Base-by-base conservation (phyloP, 1,140 invertebrate genomes). In the Drosophila nigrodunni region DNA sequence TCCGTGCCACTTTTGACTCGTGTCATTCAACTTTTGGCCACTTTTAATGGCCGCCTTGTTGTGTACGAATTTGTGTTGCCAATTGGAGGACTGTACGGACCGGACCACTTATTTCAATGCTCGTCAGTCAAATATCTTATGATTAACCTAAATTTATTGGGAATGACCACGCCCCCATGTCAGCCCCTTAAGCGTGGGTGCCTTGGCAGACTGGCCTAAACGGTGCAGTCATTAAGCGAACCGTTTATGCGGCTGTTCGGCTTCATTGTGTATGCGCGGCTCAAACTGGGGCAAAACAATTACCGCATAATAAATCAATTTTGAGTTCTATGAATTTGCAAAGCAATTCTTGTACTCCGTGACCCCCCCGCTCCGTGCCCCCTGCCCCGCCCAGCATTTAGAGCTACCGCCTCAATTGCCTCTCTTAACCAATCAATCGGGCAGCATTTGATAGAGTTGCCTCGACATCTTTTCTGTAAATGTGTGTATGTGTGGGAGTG, bases 281-380 rank as follows among this genome's bases (percentile, higher is more conserved):
- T 80, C 71, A 57, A 86, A 79, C 75, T 86, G 78, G 82, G 82
- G 78, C 82, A 86, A 82, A 86, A 87, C 82, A 87, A 87, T 86
- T 86, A 87, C 82, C 68, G 82, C 82, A 86, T 86, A 86, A 82
- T 86, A 86, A 86, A 86, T 86, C 78, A 87, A 86, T 82, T 82
- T 67, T 78, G 75, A 87, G 82, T 74, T 77, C 69, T 69, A 78
- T 77, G 74, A 86, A 78, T 86, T 85, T 59, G 49, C 74, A 76
- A 72, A 72, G 61, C 68, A 49, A 37, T 58, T 15, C 35, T 49
- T 10, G 25, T 52, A 41, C n/a, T 25, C 35, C 30, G 18, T 52
- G 3, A 7, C 11, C 10, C 8, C n/a, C 7, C 37, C 1, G 15
- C 15, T 15, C 15, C 15, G 15, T 15, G 15, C 15, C 7, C 18